phyloP scores from a whole-genome alignment of 2,113 vertebrate species.

The Myrmecophaga tridactyla region DNA sequence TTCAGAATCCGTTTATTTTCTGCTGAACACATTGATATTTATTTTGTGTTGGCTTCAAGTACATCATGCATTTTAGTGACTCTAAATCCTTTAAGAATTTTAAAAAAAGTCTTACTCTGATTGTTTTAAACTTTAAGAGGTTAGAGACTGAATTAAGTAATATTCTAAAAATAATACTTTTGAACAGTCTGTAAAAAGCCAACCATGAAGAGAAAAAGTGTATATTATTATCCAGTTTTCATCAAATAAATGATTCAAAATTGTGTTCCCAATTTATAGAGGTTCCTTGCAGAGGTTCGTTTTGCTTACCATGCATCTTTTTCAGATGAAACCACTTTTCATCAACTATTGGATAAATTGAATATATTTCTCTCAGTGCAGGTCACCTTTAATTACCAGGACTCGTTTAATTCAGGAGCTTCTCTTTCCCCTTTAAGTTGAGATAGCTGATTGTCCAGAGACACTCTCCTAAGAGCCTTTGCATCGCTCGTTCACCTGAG shows the following conservation, averaged over 20 bases:
- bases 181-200: not conserved
- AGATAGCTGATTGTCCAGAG: not conserved
- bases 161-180: not conserved
- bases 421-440: not conserved
- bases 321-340: not conserved
- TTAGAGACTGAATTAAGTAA: not conserved
- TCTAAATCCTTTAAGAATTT: not conserved
- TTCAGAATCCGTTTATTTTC: constrained; percentile 31
- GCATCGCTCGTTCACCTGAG: accelerated
- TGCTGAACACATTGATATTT: not conserved
- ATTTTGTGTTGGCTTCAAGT: constrained; percentile 2
- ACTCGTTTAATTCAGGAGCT: not conserved
- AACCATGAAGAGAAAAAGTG: not conserved
- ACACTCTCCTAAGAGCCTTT: not conserved
- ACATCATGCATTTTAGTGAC: not conserved
- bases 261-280: not conserved
- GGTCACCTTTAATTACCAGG: constrained; percentile 10
- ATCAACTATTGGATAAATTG: not conserved
- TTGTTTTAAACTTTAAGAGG: not conserved
- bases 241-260: not conserved
- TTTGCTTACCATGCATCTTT: not conserved
- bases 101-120: not conserved
- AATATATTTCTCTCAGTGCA: not conserved
- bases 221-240: not conserved
- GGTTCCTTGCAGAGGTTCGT: not conserved